Conservation (phyloP, 1,140 invertebrate genomes). For the Papilio aristodemus region DNA sequence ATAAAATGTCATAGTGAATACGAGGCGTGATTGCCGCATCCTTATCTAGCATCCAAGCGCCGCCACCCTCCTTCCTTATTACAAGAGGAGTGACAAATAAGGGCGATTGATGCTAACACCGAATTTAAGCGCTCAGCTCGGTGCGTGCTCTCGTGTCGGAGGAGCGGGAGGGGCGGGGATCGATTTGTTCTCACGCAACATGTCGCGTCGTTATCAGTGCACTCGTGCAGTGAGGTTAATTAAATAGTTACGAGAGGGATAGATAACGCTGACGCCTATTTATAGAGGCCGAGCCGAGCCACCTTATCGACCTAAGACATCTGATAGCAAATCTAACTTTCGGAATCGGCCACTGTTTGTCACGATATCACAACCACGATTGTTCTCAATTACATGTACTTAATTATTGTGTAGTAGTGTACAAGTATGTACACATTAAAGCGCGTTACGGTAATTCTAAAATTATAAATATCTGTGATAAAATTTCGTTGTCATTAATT, state of each 20-base stretch:
- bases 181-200: constrained; percentile 70
- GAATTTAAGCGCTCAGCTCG: not conserved
- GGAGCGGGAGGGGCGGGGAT: constrained; percentile 38
- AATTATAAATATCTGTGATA: too few relatives aligned
- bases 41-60: constrained; percentile 43
- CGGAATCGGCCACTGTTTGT: constrained; percentile 49
- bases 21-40: constrained; percentile 52
- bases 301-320: constrained; percentile 65
- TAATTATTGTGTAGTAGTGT: constrained; percentile 21
- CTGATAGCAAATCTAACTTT: constrained; percentile 60
- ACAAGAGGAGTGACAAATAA: constrained; percentile 31
- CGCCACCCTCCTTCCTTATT: constrained; percentile 56
- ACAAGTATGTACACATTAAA: not conserved
- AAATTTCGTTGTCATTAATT: too few relatives aligned
- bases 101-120: constrained; percentile 16
- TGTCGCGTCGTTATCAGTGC: constrained; percentile 62
- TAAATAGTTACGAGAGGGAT: constrained; percentile 68
- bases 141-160: not conserved
- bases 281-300: constrained; percentile 60
- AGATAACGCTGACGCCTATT: constrained; percentile 68
- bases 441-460: too few relatives aligned
- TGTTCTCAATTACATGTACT: constrained; percentile 36
- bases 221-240: constrained; percentile 68
- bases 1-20: constrained; percentile 41
- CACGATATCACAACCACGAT: constrained; percentile 33